Evolutionary conservation across 2,888 invertebrate genomes (phyloP), one percentile per base, ranked within the genome.

Genomic region (Drosophila nr. medialis): DNA sequence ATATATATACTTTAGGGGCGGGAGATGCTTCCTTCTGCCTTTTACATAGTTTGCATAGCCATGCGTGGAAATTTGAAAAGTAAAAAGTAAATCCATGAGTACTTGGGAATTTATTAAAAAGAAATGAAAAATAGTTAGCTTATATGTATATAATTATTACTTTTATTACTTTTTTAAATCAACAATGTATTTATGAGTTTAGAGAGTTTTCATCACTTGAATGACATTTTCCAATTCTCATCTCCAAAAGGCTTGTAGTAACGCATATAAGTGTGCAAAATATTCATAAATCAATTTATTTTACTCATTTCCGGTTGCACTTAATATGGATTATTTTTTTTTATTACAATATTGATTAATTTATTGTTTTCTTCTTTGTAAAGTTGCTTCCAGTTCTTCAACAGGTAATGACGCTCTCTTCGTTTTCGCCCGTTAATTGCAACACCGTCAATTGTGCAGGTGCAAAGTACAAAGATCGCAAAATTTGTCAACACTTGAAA

Each of bases 401-500:
- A 6, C 15, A 36, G 6, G 36, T 36, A 15, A 6, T 15, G 36
- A 36, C 36, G 15, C 36, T 15, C 15, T 6, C 36, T 6, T 6
- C 15, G 2, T 15, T 11, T 36, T 36, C 5, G 15, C 2, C 15
- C 15, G 36, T 0, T 15, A 5, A 15, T 15, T 15, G 5, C 34
- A 11, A n/a, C 10, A 40, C 10, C 11, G n/a, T 10, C 27, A 40
- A 21, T 10, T 10, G 55, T 10, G 21, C 29, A 56, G 40, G 56
- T 6, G 30, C 15, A 56, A 56, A 24, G 56, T 56, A 11, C 56
- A 42, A 40, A 42, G n/a, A 38, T 2, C 29, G n/a, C 8, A 1
- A 30, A 21, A 40, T 15, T 21, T 27, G 30, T 56, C 42, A 30
- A 56, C 56, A 42, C 56, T 56, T 42, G 11, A 56, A 56, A 30